Base-by-base conservation (phyloP, 2,888 invertebrate genomes). In the Pocota personata region DNA sequence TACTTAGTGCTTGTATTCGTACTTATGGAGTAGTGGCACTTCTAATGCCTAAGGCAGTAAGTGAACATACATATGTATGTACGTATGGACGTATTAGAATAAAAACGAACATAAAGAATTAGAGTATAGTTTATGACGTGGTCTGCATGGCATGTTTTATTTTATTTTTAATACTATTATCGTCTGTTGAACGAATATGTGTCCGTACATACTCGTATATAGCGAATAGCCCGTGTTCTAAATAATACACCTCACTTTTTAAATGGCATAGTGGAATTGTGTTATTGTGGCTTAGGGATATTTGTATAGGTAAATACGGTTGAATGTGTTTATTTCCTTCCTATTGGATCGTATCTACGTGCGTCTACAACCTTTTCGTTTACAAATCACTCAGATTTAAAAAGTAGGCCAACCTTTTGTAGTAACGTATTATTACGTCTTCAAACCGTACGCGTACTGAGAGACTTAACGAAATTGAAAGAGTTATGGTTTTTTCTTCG, bases 161-260 rank as follows among this genome's bases (percentile, higher is more conserved):
- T 58, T 66, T 64, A 21, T 67, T 62, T 69, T 43, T 82, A 76
- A 82, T 71, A 55, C 75, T 57, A 82, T 82, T 82, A 76, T 10
- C 14, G 48, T 14, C 24, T 62, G 27, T 75, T 24, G 24, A 24
- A 24, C 24, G 24, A 24, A 24, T 24, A 4, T 4, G 24, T 24
- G 4, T 4, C 2, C 24, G 4, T 24, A 4, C 24, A 24, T 24
- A 4, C 4, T 3, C 24, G 4, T 24, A 24, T 24, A 4, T 24
- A 24, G 24, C 2, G 24, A 24, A 24, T 3, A 24, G 24, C 24
- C n/a, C n/a, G n/a, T n/a, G n/a, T n/a, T n/a, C n/a, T n/a, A n/a
- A n/a, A n/a, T n/a, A n/a, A n/a, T 24, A 24, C 24, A 24, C 4
- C 4, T 24, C n/a, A n/a, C n/a, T 24, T 24, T 24, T 4, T 24